phyloP scores from a whole-genome alignment of 2,113 vertebrate genomes.

The Cryptomyrus ogoouensis region DNA sequence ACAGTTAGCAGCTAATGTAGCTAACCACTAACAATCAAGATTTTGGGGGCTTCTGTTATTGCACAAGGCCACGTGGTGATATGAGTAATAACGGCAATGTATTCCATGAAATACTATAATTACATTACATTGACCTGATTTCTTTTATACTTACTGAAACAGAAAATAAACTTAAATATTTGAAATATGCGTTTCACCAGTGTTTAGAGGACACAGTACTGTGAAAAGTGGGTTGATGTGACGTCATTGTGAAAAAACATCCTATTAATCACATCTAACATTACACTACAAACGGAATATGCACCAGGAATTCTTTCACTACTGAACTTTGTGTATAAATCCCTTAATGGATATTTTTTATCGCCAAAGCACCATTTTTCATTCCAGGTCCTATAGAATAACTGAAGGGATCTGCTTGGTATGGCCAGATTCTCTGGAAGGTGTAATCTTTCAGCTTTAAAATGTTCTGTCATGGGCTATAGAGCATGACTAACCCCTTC shows the following conservation, averaged over 20 bases:
- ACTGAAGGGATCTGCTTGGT: background rate
- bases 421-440: background rate
- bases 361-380: background rate
- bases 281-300: background rate
- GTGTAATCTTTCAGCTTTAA: conserved; percentile 19
- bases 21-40: background rate
- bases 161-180: background rate
- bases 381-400: background rate
- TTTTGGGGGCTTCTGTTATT: background rate
- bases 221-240: background rate
- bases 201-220: background rate
- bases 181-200: background rate
- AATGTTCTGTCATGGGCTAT: background rate
- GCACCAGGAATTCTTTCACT: background rate
- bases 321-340: background rate
- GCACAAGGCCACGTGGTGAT: background rate
- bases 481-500: background rate
- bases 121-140: background rate
- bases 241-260: background rate
- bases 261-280: background rate
- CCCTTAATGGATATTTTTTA: background rate
- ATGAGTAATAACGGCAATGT: background rate
- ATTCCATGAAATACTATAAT: background rate
- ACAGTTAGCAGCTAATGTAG: background rate
- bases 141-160: background rate